Evolutionary conservation across 1,140 invertebrate genomes (phyloP).

Genomic region (Cyclargus thomasi): DNA sequence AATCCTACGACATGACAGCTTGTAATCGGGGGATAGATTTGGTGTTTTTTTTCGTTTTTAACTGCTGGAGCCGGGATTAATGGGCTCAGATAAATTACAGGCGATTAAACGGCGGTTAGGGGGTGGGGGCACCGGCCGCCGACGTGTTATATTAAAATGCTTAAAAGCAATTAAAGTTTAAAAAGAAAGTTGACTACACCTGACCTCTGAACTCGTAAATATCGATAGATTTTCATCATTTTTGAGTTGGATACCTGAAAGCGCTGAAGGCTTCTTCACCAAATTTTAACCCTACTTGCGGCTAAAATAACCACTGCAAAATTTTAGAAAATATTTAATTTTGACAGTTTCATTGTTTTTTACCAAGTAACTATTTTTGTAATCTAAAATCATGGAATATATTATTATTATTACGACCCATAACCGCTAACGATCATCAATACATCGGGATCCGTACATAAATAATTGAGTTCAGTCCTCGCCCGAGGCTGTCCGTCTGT

Average conservation of each 20-base stretch:
- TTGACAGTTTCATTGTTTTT: too few species aligned
- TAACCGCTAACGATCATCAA: too few species aligned
- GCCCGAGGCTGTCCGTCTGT: conserved; percentile 30
- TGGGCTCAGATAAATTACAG: conserved; percentile 60
- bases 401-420: too few species aligned
- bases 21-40: conserved; percentile 71
- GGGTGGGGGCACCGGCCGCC: conserved; percentile 21
- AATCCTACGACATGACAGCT: conserved; percentile 70
- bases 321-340: too few species aligned
- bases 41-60: conserved; percentile 45
- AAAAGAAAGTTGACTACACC: neutral
- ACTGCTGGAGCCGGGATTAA: conserved; percentile 52
- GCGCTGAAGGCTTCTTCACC: too few species aligned
- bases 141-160: neutral
- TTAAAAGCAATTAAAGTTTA: neutral
- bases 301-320: too few species aligned
- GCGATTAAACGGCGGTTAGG: conserved; percentile 61
- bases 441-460: conserved; percentile 29
- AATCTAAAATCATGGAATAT: too few species aligned
- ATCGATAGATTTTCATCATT: too few species aligned
- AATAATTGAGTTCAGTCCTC: conserved; percentile 55
- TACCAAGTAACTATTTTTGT: too few species aligned
- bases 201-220: too few species aligned
- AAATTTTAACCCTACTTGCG: too few species aligned
- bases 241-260: too few species aligned